Conservation (phyloP, 2,113 vertebrate species). For the Hyaena hyaena region DNA sequence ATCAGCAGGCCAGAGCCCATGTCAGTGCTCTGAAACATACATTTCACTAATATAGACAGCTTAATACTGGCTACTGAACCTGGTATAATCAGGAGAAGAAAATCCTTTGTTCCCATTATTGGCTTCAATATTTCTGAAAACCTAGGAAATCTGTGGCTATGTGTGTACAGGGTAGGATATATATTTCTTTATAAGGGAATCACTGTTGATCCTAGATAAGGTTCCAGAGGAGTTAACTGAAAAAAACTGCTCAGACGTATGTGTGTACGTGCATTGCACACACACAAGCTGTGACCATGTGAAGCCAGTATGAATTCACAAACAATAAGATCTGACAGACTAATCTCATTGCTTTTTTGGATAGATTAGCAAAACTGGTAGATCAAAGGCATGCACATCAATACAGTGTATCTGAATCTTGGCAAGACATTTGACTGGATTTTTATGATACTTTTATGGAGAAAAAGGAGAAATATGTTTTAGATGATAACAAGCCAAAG, state of each 20-base stretch:
- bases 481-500: conserved; percentile 8
- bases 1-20: neutral
- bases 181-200: neutral
- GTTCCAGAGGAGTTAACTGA: neutral
- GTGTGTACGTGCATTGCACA: too few relatives aligned
- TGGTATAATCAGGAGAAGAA: neutral
- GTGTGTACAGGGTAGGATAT: neutral
- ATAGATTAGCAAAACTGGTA: neutral
- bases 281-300: neutral
- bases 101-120: neutral
- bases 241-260: neutral
- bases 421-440: conserved; percentile 19
- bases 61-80: neutral
- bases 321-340: neutral
- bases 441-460: neutral
- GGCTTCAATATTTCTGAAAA: conserved; percentile 2
- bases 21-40: neutral
- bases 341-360: neutral
- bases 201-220: neutral
- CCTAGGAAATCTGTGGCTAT: neutral
- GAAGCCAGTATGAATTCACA: neutral
- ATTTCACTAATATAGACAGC: neutral
- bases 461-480: neutral
- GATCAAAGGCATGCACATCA: conserved; percentile 19
- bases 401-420: neutral